These are phyloP conservation scores for Calameuta filiformis DNA, from an alignment of 2,888 invertebrate genomes.

Conservation along the genomic window DNA sequence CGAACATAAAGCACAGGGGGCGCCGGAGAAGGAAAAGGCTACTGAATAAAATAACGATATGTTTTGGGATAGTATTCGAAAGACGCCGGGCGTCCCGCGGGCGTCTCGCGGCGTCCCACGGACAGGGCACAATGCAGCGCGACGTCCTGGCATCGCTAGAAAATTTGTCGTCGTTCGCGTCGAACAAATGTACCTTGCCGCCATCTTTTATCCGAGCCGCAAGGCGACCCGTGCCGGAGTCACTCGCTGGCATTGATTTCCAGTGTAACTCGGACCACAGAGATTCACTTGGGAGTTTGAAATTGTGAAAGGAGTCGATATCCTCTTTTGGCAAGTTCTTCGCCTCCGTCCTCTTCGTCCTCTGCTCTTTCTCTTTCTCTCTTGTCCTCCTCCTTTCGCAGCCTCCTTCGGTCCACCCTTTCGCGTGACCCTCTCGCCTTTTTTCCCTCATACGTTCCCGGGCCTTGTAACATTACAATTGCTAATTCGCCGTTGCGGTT, in stretches of 20 bases:
- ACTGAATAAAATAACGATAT: conserved; percentile 49
- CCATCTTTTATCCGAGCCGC: background rate
- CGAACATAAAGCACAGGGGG: conserved; percentile 20
- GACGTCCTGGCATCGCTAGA: conserved; percentile 22
- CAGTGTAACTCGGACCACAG: conserved; percentile 24
- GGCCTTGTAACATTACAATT: conserved; percentile 63
- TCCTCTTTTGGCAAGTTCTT: no score
- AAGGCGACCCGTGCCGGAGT: background rate
- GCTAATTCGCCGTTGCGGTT: conserved; percentile 60
- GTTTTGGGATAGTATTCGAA: conserved; percentile 19
- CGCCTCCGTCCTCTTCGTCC: conserved; percentile 8
- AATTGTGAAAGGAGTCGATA: no score
- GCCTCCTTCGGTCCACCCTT: conserved; percentile 26
- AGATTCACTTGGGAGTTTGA: no score
- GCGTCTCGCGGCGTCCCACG: conserved; percentile 33
- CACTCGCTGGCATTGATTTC: conserved; percentile 35
- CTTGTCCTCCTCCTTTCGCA: conserved; percentile 19
- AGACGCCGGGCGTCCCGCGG: conserved; percentile 26
- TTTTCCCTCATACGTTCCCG: conserved; percentile 34
- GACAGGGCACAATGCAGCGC: conserved; percentile 33
- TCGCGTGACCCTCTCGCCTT: background rate
- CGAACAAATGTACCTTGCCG: background rate
- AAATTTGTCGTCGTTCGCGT: conserved; percentile 13
- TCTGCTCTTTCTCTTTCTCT: conserved; percentile 17
- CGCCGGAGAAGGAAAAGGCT: conserved; percentile 20